These are phyloP conservation scores for Leucoraja ocellata DNA, from an alignment of 2,797 vertebrate genomes.

Conservation along the genomic window DNA sequence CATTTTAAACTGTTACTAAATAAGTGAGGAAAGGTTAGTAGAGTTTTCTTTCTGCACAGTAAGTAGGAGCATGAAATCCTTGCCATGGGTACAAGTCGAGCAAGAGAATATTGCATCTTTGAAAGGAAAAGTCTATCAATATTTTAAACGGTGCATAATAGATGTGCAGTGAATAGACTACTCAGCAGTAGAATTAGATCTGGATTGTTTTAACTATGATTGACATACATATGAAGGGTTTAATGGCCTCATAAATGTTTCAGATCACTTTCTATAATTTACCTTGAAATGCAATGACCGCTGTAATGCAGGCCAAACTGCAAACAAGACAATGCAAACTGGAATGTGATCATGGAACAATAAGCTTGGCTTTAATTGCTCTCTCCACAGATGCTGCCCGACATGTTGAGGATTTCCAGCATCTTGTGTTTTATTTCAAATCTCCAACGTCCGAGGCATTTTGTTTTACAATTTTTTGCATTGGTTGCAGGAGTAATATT, in stretches of 20 bases:
- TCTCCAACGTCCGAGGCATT: no score
- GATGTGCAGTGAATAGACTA: background rate
- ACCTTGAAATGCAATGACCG: background rate
- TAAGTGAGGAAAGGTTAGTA: background rate
- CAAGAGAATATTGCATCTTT: background rate
- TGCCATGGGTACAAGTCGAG: background rate
- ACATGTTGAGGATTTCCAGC: no score
- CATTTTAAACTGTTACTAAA: background rate
- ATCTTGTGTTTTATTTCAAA: no score
- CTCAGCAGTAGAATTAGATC: no score
- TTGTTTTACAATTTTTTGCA: no score
- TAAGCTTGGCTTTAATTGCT: background rate
- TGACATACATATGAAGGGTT: background rate
- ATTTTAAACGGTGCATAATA: background rate
- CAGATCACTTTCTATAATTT: background rate
- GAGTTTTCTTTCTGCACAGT: background rate
- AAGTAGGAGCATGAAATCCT: background rate
- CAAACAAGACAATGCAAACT: background rate
- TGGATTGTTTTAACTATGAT: background rate
- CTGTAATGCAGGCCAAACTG: background rate
- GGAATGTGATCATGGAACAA: background rate
- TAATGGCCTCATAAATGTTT: slow-evolving; percentile 14
- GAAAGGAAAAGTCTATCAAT: background rate
- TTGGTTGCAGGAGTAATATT: background rate
- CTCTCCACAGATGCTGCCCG: no score